Base-by-base conservation (phyloP, 2,797 vertebrate genomes). In the Pseudochirops cupreus region DNA sequence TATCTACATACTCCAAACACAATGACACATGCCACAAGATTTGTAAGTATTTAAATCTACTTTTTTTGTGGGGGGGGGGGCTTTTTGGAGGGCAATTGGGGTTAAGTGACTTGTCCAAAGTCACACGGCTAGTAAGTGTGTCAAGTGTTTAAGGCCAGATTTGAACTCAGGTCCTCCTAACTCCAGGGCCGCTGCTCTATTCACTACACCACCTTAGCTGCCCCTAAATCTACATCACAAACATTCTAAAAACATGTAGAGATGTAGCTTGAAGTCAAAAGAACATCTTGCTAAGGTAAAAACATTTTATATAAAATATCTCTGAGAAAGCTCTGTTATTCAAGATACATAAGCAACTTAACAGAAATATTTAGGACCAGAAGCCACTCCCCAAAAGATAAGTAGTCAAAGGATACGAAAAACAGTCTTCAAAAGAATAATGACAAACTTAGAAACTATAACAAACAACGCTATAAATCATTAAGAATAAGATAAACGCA, bases 251-350 rank as follows among this genome's bases (percentile, higher is more conserved):
- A 94, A 26, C 12, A 92, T 12, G 94, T 28, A 95, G 14, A 96
- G 91, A 91, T 57, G 9, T 96, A 93, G 82, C 53, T 90, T 53
- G 57, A 95, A 94, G 13, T 39, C 87, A 94, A 92, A 95, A n/a
- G 50, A 95, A 95, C 56, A 93, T 2, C 21, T 91, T 87, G n/a
- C 67, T 62, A 50, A 56, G 55, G 52, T 74, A 91, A 92, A 94
- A 55, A 57, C 39, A 87, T 50, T 87, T 50, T 50, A 46, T 87
- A 87, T 87, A 39, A 82, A 82, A 87, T 87, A 87, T 46, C 39
- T 74, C 33, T 87, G 21, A 50, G 39, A 46, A 74, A 87, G 18
- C 31, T 46, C 39, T 46, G 74, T 50, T 46, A 26, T 82, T 74
- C 33, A 74, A 82, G 28, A 46, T 46, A 82, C 26, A 82, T 82